A percentile compares a stretch with the other conserved stretches of the same genome.
phyloP scores from a whole-genome alignment of 2,888 invertebrate species.

The Nysson spinosus region DNA sequence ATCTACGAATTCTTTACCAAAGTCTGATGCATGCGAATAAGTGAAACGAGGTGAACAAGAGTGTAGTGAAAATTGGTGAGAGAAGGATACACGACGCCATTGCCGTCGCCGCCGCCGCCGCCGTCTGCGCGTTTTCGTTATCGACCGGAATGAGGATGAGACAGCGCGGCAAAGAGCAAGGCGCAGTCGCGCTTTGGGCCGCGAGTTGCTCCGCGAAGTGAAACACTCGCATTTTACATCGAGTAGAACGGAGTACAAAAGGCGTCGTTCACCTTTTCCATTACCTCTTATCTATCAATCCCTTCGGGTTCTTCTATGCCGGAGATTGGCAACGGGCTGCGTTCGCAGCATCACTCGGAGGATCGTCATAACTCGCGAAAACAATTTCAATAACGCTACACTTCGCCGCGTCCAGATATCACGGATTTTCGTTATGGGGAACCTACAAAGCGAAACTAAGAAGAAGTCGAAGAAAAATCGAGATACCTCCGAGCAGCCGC shows the following conservation, averaged over 20 bases:
- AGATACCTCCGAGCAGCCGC: slow-evolving; percentile 15
- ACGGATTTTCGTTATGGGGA: slow-evolving; percentile 68
- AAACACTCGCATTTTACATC: neutral
- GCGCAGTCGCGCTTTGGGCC: neutral
- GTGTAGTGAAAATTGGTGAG: too few relatives aligned
- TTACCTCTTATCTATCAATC: neutral
- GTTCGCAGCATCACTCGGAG: neutral
- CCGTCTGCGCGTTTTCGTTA: too few relatives aligned
- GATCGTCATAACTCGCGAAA: slow-evolving; percentile 31
- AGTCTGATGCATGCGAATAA: too few relatives aligned
- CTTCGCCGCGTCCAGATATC: slow-evolving; percentile 63
- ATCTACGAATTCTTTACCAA: too few relatives aligned
- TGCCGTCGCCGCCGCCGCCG: too few relatives aligned
- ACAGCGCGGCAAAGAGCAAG: too few relatives aligned
- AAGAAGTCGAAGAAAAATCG: slow-evolving; percentile 58
- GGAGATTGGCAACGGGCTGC: neutral
- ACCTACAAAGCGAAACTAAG: slow-evolving; percentile 73
- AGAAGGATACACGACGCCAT: too few relatives aligned
- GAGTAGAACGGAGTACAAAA: too few relatives aligned
- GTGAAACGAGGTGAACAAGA: too few relatives aligned
- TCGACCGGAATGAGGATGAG: too few relatives aligned
- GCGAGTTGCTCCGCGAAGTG: neutral
- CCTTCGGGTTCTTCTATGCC: neutral
- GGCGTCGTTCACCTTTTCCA: too few relatives aligned
- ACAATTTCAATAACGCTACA: slow-evolving; percentile 63